Percentiles rank a stretch among this genome's conserved stretches.
phyloP scores from a whole-genome alignment of 1,140 invertebrate genomes.

The Drosophila kikkawai region DNA sequence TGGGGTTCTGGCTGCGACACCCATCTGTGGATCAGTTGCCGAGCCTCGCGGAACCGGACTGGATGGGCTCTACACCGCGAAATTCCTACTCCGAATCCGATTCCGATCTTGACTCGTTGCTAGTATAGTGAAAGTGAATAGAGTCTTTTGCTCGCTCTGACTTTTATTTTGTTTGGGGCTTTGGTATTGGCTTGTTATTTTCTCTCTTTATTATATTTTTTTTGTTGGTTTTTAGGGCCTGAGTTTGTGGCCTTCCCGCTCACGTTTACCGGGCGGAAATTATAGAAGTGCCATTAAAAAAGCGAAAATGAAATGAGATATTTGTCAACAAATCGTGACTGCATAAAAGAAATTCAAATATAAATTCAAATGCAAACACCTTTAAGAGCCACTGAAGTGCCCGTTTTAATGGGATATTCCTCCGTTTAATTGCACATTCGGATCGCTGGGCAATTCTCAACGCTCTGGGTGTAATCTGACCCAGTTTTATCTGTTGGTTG shows the following conservation, averaged over 20 bases:
- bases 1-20: slow-evolving; percentile 33
- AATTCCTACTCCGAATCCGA: slow-evolving; percentile 11
- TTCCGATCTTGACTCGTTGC: slow-evolving; percentile 23
- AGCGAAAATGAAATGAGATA: slow-evolving; percentile 36
- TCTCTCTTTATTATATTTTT: slow-evolving; percentile 1
- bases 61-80: slow-evolving; percentile 25
- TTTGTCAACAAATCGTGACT: slow-evolving; percentile 76
- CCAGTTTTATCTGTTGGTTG: slow-evolving; percentile 51
- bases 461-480: slow-evolving; percentile 64
- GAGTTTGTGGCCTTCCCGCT: slow-evolving; percentile 27
- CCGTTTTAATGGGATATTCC: slow-evolving; percentile 37
- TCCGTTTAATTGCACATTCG: slow-evolving; percentile 35
- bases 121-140: slow-evolving; percentile 67
- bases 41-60: slow-evolving; percentile 60
- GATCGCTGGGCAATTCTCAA: slow-evolving; percentile 29
- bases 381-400: slow-evolving; percentile 7
- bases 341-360: slow-evolving; percentile 51
- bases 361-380: slow-evolving; percentile 32
- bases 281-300: slow-evolving; percentile 59
- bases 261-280: slow-evolving; percentile 55
- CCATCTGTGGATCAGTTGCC: slow-evolving; percentile 47
- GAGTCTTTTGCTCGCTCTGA: slow-evolving; percentile 33
- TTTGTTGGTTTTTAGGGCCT: slow-evolving; percentile 24
- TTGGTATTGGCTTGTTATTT: slow-evolving; percentile 37
- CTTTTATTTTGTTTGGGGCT: slow-evolving; percentile 34